Conservation (phyloP, 2,113 vertebrate genomes). For the Chaetorhynchus papuensis region DNA sequence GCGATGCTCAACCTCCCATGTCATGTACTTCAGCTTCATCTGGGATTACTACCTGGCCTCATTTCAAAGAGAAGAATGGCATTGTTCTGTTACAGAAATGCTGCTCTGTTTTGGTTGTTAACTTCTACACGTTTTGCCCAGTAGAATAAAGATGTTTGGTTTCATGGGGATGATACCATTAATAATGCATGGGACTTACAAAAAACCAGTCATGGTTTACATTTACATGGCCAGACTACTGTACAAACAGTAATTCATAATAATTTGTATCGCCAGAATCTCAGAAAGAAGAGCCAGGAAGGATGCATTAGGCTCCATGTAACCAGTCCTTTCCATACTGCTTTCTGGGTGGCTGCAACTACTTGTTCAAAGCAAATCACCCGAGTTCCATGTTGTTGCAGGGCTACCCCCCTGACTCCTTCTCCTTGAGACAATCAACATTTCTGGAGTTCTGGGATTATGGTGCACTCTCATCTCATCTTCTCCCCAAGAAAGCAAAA, state of each 20-base stretch:
- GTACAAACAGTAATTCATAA: neutral
- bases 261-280: neutral
- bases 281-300: neutral
- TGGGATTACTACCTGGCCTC: constrained; percentile 11
- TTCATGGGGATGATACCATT: neutral
- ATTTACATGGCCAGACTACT: neutral
- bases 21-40: neutral
- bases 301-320: neutral
- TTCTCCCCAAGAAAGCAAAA: neutral
- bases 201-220: neutral
- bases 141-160: neutral
- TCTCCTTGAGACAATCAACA: neutral
- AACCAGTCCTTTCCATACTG: neutral
- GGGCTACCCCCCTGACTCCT: neutral
- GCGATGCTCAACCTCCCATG: neutral
- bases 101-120: neutral
- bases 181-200: neutral
- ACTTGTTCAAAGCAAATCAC: neutral
- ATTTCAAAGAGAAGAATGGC: neutral
- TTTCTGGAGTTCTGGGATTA: neutral
- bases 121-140: neutral
- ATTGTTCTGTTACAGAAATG: neutral
- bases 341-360: neutral
- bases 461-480: neutral
- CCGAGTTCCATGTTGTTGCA: neutral